A percentile compares a stretch with the other conserved stretches of the same genome.
Conservation (phyloP, 2,797 vertebrate species). For the Echeneis naucrates region DNA sequence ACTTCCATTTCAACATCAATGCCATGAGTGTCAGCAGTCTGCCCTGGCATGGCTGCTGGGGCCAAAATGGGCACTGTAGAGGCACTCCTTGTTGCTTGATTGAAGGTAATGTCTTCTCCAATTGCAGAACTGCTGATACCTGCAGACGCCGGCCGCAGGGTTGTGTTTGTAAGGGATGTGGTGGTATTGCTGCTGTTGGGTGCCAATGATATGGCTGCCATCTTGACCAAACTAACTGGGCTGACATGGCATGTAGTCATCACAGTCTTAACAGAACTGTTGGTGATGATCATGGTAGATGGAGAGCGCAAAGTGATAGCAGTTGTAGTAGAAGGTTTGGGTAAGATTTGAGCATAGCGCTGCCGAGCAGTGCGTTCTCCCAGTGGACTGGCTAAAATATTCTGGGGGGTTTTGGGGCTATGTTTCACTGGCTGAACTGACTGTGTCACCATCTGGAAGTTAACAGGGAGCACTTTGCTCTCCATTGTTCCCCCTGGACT, state of each 20-base stretch:
- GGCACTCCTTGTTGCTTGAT: slow-evolving; percentile 86
- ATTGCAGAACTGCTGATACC: slow-evolving; percentile 73
- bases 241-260: slow-evolving; percentile 93
- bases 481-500: slow-evolving; percentile 89
- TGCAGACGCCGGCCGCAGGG: slow-evolving; percentile 87
- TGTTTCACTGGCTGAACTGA: slow-evolving; percentile 92
- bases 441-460: slow-evolving; percentile 96
- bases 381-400: slow-evolving; percentile 87
- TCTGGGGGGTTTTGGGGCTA: slow-evolving; percentile 92
- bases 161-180: slow-evolving; percentile 72
- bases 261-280: slow-evolving; percentile 95
- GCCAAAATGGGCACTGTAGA: slow-evolving; percentile 89
- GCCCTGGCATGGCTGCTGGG: slow-evolving; percentile 79
- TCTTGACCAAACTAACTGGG: slow-evolving; percentile 95
- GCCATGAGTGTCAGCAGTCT: slow-evolving; percentile 69
- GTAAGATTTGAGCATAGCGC: slow-evolving; percentile 96
- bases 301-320: slow-evolving; percentile 93
- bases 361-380: slow-evolving; percentile 93
- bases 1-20: slow-evolving; percentile 92
- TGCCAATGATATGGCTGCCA: slow-evolving; percentile 94
- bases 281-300: slow-evolving; percentile 93
- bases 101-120: slow-evolving; percentile 82
- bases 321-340: slow-evolving; percentile 91
- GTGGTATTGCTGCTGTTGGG: slow-evolving; percentile 81
- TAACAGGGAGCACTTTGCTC: slow-evolving; percentile 93